Conservation (phyloP, 2,888 invertebrate species). For the Polyommatus iphigenia region DNA sequence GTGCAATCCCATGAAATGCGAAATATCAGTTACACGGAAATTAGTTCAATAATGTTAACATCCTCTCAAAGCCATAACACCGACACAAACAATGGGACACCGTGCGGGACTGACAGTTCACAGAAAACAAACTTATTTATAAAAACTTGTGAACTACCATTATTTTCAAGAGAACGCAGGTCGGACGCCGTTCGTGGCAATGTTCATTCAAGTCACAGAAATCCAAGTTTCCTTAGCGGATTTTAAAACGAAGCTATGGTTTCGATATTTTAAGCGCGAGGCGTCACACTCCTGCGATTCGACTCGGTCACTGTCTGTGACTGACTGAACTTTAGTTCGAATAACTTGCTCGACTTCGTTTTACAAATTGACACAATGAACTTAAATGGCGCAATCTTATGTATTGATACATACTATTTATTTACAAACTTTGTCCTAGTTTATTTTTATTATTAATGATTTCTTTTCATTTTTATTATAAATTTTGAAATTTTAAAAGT, state of each 20-base stretch:
- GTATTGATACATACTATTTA: neutral
- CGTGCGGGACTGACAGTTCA: conserved; percentile 59
- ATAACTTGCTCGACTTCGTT: conserved; percentile 49
- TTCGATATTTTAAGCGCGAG: conserved; percentile 57
- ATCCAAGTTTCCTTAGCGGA: conserved; percentile 46
- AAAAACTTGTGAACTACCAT: conserved; percentile 39
- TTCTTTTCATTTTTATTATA: neutral
- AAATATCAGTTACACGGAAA: conserved; percentile 46
- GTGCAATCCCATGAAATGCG: conserved; percentile 69
- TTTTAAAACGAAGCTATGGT: conserved; percentile 50
- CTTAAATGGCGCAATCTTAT: neutral
- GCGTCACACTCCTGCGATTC: conserved; percentile 47
- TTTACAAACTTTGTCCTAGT: neutral
- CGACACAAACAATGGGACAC: conserved; percentile 67
- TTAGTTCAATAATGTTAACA: conserved; percentile 52
- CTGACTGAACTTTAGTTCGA: conserved; percentile 44
- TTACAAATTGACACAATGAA: conserved; percentile 33
- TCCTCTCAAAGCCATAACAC: conserved; percentile 66
- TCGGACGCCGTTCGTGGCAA: conserved; percentile 41
- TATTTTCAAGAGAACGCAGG: conserved; percentile 37
- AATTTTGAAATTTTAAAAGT: neutral
- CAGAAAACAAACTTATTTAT: conserved; percentile 47
- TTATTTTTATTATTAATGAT: neutral
- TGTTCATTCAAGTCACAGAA: conserved; percentile 54
- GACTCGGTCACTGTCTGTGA: conserved; percentile 55